Percentiles rank a stretch among this genome's conserved stretches.
Conservation (phyloP, 2,888 invertebrate genomes). For the Microplitis deprimator region DNA sequence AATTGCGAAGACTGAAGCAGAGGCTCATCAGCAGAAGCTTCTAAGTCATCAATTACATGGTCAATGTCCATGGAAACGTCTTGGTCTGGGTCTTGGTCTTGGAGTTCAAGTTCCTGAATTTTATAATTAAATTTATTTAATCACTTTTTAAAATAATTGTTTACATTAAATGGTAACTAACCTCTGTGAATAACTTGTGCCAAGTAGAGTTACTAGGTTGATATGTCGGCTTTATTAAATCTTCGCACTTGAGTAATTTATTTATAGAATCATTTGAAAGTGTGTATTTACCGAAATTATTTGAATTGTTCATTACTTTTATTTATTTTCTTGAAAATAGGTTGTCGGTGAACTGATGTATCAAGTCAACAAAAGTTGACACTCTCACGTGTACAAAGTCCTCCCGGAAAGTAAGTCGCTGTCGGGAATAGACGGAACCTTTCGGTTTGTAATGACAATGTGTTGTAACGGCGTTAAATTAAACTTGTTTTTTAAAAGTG, state of each 20-base stretch:
- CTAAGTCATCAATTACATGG: not conserved
- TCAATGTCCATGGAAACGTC: conserved; percentile 18
- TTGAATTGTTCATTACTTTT: not conserved
- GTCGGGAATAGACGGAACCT: too few species aligned
- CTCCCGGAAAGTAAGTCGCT: too few species aligned
- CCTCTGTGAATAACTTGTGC: conserved; percentile 42
- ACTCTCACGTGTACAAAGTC: too few species aligned
- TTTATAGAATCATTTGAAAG: conserved; percentile 48
- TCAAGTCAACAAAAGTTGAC: not conserved
- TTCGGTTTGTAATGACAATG: too few species aligned
- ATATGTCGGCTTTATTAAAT: conserved; percentile 32
- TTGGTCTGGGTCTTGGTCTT: not conserved
- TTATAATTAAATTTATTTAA: too few species aligned
- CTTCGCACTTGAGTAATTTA: conserved; percentile 47
- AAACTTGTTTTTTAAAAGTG: too few species aligned
- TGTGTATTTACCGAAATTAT: conserved; percentile 49
- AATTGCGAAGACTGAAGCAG: conserved; percentile 17
- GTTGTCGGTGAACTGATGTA: not conserved
- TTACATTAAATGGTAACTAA: conserved; percentile 9
- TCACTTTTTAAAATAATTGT: too few species aligned
- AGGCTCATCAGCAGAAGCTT: conserved; percentile 4
- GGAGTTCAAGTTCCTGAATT: not conserved
- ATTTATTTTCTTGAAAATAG: not conserved
- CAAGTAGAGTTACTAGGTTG: conserved; percentile 46
- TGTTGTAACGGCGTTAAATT: too few species aligned